Evolutionary conservation across 2,113 vertebrate species (phyloP), one percentile per base, ranked within the genome.

Genomic region (Scomber japonicus): DNA sequence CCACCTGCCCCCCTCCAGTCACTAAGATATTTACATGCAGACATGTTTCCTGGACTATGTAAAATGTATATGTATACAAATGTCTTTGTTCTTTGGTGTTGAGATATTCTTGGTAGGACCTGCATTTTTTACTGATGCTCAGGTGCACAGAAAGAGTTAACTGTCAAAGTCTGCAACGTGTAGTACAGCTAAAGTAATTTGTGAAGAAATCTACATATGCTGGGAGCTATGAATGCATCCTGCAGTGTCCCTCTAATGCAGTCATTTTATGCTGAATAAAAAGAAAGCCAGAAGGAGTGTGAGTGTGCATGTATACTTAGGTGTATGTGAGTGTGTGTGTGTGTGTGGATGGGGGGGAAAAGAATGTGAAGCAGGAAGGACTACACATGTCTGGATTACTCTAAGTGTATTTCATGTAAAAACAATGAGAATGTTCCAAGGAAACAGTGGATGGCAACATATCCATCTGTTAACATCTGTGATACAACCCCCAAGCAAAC

Each of bases 401-500:
- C 35, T 40, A 35, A 35, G 31, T 35, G 5, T 35, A 40, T 40
- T 40, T 9, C 35, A 40, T 9, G 35, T 40, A 40, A 40, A 40
- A 40, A 40, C 35, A 40, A 27, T 40, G 35, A 40, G 21, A 66
- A 14, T 27, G n/a, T n/a, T 50, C 0, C 3, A 35, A 60, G 9
- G 11, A 30, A 45, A 19, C 13, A 35, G n/a, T 46, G 9, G 5
- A 11, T 15, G 53, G 19, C 50, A 19, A 55, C 12, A n/a, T 1
- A 19, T 48, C 14, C 0, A 27, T 73, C 8, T 67, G 70, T 69
- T 19, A 63, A 73, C 62, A 69, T 57, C 69, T 65, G 66, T 8
- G 77, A 53, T 40, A 78, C 44, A 56, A 82, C 63, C 70, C 31
- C n/a, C 46, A 44, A 50, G 40, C 17, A 59, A 30, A 70, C 53